These are phyloP conservation scores for Cynoglossus semilaevis DNA, from an alignment of 2,113 vertebrate species.

Conservation along the genomic window DNA sequence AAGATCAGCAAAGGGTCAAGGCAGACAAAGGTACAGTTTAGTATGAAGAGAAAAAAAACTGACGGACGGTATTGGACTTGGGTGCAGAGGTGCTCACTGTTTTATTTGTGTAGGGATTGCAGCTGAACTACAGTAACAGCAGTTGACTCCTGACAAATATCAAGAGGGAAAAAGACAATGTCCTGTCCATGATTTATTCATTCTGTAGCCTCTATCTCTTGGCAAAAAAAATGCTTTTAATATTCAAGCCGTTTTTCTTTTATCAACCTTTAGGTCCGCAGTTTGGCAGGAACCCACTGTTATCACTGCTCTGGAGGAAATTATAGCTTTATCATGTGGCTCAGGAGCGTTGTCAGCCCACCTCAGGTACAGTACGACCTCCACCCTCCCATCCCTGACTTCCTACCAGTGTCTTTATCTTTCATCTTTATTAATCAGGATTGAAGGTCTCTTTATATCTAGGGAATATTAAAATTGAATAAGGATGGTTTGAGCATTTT, in stretches of 20 bases:
- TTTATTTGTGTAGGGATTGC: background rate
- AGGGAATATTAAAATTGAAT: conserved; percentile 18
- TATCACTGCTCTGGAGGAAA: conserved; percentile 64
- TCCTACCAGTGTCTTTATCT: conserved; percentile 5
- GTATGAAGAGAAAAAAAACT: too few species aligned
- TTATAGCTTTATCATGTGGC: conserved; percentile 66
- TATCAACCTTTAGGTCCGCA: conserved; percentile 47
- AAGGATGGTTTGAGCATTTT: conserved; percentile 4
- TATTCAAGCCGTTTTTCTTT: conserved; percentile 56
- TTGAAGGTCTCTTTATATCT: background rate
- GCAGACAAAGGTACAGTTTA: too few species aligned
- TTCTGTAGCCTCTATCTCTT: conserved; percentile 25
- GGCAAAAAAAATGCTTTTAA: conserved; percentile 47
- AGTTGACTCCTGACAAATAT: conserved; percentile 8
- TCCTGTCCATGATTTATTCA: conserved; percentile 18
- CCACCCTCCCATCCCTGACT: conserved; percentile 15
- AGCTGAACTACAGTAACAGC: background rate
- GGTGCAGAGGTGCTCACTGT: too few species aligned
- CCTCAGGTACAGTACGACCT: conserved; percentile 20
- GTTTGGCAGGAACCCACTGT: conserved; percentile 56
- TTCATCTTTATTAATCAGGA: conserved; percentile 27
- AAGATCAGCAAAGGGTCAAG: too few species aligned
- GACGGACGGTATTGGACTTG: too few species aligned
- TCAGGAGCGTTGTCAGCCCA: conserved; percentile 55
- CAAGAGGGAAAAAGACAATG: background rate